These are phyloP conservation scores for Prionailurus bengalensis DNA, from an alignment of 2,113 vertebrate species.

Conservation along the genomic window DNA sequence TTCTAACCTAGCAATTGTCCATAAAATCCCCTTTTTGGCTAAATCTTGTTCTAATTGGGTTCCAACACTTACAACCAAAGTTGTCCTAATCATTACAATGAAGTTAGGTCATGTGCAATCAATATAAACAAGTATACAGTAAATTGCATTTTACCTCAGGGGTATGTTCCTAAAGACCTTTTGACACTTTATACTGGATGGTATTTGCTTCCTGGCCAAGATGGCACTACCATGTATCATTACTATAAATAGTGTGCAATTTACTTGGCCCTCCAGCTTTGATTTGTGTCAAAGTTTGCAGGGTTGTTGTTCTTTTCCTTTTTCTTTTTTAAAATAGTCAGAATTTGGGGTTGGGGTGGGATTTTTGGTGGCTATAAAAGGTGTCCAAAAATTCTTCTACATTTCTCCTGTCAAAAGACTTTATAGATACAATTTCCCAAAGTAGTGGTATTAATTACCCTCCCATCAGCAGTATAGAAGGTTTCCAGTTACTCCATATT, in stretches of 20 bases:
- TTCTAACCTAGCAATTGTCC: neutral
- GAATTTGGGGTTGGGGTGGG: neutral
- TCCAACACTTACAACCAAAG: neutral
- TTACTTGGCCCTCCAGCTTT: neutral
- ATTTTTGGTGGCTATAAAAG: slow-evolving; percentile 37
- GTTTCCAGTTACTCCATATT: neutral
- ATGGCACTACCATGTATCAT: neutral
- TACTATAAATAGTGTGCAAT: neutral
- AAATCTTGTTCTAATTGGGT: neutral
- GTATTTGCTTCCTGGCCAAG: neutral
- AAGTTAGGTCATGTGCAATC: neutral
- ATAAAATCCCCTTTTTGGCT: neutral
- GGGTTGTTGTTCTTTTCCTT: neutral
- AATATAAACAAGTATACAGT: neutral
- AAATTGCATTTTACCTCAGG: neutral
- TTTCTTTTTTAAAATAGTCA: neutral
- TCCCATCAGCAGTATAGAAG: neutral
- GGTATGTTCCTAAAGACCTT: neutral
- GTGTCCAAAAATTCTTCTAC: neutral
- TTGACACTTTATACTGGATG: neutral
- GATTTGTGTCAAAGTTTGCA: neutral
- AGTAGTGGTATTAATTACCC: neutral
- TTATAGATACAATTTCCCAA: neutral
- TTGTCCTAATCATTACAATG: neutral
- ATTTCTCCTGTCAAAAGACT: neutral